Evolutionary conservation across 2,888 invertebrate genomes (phyloP).

Genomic region (Empis stercorea): DNA sequence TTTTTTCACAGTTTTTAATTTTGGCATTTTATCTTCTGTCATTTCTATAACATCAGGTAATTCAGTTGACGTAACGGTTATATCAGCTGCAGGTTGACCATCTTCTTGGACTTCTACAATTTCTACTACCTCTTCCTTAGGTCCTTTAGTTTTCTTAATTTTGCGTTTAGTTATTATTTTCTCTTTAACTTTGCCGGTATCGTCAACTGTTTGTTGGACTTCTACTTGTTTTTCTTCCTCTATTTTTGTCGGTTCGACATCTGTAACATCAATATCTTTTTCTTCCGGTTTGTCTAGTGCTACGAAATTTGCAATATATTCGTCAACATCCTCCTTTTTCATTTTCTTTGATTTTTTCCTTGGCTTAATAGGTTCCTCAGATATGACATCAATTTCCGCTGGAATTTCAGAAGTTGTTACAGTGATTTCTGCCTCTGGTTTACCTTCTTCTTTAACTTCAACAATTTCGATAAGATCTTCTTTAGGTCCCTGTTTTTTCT

Average conservation of each 20-base stretch:
- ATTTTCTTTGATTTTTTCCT: constrained; percentile 24
- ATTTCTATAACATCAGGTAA: constrained; percentile 17
- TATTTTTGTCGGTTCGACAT: constrained; percentile 25
- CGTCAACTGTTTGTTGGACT: constrained; percentile 11
- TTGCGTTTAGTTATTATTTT: constrained; percentile 36
- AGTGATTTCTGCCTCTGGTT: constrained; percentile 26
- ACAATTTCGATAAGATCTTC: constrained; percentile 35
- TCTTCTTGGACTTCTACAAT: constrained; percentile 36
- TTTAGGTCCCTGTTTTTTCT: constrained; percentile 31
- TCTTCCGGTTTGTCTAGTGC: constrained; percentile 34
- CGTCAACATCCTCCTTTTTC: constrained; percentile 31
- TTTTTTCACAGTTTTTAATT: constrained; percentile 19
- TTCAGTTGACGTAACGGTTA: constrained; percentile 29
- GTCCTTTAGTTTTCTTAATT: constrained; percentile 36
- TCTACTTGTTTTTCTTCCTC: constrained; percentile 18
- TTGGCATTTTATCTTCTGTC: constrained; percentile 17
- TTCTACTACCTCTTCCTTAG: constrained; percentile 37
- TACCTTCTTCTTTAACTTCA: constrained; percentile 17
- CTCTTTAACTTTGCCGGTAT: constrained; percentile 24
- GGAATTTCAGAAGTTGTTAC: constrained; percentile 28
- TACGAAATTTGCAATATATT: constrained; percentile 29
- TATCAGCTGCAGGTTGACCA: constrained; percentile 30
- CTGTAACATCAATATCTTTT: constrained; percentile 33
- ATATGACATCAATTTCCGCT: constrained; percentile 14
- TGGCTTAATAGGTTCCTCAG: constrained; percentile 22